Percentiles rank a stretch among this genome's conserved stretches.
Conservation (phyloP, 2,888 invertebrate genomes). For the Parnassius apollo region DNA sequence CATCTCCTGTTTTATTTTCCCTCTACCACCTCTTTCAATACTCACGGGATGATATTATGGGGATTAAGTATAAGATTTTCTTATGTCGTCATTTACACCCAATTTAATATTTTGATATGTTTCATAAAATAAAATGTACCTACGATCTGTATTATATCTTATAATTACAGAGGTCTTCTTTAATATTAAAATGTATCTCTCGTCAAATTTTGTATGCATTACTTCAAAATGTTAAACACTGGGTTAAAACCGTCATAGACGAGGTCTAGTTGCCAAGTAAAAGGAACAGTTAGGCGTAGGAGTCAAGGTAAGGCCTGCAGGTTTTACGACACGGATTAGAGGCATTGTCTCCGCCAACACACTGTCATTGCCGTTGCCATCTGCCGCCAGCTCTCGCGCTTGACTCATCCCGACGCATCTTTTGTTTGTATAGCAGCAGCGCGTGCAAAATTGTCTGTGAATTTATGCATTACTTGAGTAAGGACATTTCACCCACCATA, state of each 20-base stretch:
- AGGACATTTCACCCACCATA: conserved; percentile 45
- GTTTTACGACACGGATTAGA: conserved; percentile 63
- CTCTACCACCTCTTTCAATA: too few species aligned
- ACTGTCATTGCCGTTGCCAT: conserved; percentile 50
- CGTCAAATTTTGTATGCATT: too few species aligned
- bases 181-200: too few species aligned
- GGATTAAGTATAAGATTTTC: too few species aligned
- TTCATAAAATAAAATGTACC: too few species aligned
- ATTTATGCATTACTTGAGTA: conserved; percentile 35
- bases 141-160: too few species aligned
- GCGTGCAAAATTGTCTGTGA: conserved; percentile 41
- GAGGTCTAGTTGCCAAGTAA: conserved; percentile 62
- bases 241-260: conserved; percentile 35
- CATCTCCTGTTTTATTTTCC: too few species aligned
- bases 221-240: neutral
- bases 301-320: conserved; percentile 79
- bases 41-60: too few species aligned
- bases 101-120: too few species aligned
- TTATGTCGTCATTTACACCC: too few species aligned
- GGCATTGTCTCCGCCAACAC: conserved; percentile 77
- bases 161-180: too few species aligned
- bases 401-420: conserved; percentile 45
- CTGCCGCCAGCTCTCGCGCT: conserved; percentile 38
- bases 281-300: conserved; percentile 71
- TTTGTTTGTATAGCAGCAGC: conserved; percentile 39